phyloP scores from a whole-genome alignment of 2,888 invertebrate species.

The Carpatolechia fugitivella region DNA sequence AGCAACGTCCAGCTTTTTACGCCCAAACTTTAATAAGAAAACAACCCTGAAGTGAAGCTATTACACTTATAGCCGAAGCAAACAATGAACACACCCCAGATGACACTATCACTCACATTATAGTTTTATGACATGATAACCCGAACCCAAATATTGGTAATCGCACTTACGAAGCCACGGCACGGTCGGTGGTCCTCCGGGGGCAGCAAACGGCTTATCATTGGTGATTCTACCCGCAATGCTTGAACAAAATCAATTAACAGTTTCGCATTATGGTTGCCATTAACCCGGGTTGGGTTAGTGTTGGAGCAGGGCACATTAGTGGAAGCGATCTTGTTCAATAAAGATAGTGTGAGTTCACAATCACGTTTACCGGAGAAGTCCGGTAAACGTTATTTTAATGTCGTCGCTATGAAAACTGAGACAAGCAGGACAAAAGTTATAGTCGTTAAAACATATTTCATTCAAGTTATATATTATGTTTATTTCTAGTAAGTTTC shows the following conservation, averaged over 20 bases:
- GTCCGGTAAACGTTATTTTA: neutral
- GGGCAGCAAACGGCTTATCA: conserved; percentile 12
- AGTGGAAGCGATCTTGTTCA: conserved; percentile 14
- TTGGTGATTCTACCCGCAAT: conserved; percentile 16
- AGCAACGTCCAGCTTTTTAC: neutral
- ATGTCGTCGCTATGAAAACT: neutral
- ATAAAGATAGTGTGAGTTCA: conserved; percentile 1
- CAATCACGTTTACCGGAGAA: neutral
- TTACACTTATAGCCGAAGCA: neutral
- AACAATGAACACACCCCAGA: conserved; percentile 1
- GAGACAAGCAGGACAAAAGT: neutral
- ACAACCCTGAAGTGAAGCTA: neutral
- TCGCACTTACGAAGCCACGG: conserved; percentile 2
- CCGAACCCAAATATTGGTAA: conserved; percentile 3
- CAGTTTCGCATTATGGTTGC: conserved; percentile 42
- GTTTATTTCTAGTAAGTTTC: no score
- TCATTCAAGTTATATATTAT: no score
- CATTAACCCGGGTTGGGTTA: conserved; percentile 22
- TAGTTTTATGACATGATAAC: conserved; percentile 3
- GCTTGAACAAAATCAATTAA: conserved; percentile 62
- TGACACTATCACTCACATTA: conserved; percentile 5
- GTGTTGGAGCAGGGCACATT: conserved; percentile 13
- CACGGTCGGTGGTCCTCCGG: neutral
- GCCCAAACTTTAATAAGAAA: neutral
- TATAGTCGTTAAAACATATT: neutral